Percentiles rank a stretch among this genome's conserved stretches.
These are phyloP conservation scores for Morone saxatilis DNA, from an alignment of 2,113 vertebrate species.

Conservation along the genomic window DNA sequence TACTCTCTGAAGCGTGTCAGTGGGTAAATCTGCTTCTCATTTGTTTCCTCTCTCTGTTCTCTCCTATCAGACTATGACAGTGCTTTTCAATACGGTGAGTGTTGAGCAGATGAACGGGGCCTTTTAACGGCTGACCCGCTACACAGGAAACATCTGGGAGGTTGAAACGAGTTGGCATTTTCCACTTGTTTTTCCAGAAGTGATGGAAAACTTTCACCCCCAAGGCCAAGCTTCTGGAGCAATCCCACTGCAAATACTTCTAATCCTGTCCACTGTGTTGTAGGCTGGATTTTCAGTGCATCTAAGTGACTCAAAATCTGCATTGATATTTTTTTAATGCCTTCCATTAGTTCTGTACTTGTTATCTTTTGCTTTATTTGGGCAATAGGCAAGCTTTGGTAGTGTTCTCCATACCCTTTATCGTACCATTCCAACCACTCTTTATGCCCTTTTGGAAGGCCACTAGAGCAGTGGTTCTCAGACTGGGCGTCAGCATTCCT, in stretches of 20 bases:
- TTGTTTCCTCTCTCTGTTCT: slow-evolving; percentile 56
- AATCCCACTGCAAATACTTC: slow-evolving; percentile 35
- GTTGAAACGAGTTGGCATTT: slow-evolving; percentile 58
- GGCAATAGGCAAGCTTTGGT: background rate
- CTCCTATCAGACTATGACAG: slow-evolving; percentile 78
- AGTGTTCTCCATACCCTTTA: too few relatives aligned
- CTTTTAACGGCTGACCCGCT: slow-evolving; percentile 30
- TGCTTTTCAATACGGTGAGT: slow-evolving; percentile 86
- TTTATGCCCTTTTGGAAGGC: background rate
- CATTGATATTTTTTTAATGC: background rate
- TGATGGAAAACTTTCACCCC: slow-evolving; percentile 70
- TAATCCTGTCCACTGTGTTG: slow-evolving; percentile 4
- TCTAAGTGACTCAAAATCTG: background rate
- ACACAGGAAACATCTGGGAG: slow-evolving; percentile 76
- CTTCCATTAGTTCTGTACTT: background rate
- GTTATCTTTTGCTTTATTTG: background rate
- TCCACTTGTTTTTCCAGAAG: slow-evolving; percentile 59
- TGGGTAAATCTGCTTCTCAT: slow-evolving; percentile 54
- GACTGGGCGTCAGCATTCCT: too few relatives aligned
- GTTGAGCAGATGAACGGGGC: slow-evolving; percentile 24
- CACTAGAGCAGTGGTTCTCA: background rate
- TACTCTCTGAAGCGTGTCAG: slow-evolving; percentile 54
- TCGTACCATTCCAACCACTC: background rate
- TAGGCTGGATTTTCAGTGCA: background rate
- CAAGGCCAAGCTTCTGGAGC: slow-evolving; percentile 31